A percentile compares a stretch with the other conserved stretches of the same genome.
Evolutionary conservation across 2,797 vertebrate genomes (phyloP).

Genomic region (Bryconaethiops microstoma): DNA sequence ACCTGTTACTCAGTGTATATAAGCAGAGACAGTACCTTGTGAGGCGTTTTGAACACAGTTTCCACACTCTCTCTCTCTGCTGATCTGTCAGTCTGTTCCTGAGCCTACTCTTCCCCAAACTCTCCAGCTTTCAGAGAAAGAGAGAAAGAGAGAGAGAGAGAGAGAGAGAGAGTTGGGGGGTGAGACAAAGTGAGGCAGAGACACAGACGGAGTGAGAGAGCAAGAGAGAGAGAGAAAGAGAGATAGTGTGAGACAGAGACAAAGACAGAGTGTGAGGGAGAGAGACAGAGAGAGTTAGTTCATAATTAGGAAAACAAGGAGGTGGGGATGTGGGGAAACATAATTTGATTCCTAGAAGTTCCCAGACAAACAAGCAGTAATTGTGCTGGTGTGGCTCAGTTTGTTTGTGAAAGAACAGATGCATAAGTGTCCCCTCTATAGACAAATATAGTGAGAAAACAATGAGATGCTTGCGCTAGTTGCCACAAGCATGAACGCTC

Average conservation of each 20-base stretch:
- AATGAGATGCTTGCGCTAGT: background rate
- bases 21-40: slow-evolving; percentile 73
- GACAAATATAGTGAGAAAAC: background rate
- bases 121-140: slow-evolving; percentile 78
- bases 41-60: slow-evolving; percentile 81
- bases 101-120: slow-evolving; percentile 70
- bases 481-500: background rate
- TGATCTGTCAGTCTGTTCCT: slow-evolving; percentile 70
- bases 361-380: slow-evolving; percentile 27
- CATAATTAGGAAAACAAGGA: slow-evolving; percentile 10
- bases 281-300: slow-evolving; percentile 49
- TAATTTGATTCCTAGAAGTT: slow-evolving; percentile 41
- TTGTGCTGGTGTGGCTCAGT: slow-evolving; percentile 13
- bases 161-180: background rate
- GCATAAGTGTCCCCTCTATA: background rate
- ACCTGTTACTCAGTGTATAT: background rate
- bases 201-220: background rate
- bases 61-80: slow-evolving; percentile 78
- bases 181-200: no score
- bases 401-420: slow-evolving; percentile 19
- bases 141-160: background rate
- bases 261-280: background rate
- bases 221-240: background rate
- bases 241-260: background rate
- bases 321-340: slow-evolving; percentile 6